phyloP scores from a whole-genome alignment of 2,797 vertebrate species.

The Cygnus olor region DNA sequence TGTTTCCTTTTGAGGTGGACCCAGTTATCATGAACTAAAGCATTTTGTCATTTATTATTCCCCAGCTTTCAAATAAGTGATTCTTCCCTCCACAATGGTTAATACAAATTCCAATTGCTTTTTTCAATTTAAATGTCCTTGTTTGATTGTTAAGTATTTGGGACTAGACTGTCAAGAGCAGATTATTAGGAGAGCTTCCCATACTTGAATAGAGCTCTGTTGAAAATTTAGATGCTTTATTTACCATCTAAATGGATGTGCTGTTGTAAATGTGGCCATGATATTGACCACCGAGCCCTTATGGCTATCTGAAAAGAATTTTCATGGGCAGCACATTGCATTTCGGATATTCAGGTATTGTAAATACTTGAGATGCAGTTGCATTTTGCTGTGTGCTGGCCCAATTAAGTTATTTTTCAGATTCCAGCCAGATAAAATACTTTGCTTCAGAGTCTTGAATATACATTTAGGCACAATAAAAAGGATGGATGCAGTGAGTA shows the following conservation, averaged over 20 bases:
- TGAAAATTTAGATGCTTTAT: conserved; percentile 18
- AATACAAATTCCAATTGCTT: background rate
- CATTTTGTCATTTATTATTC: background rate
- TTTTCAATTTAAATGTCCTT: background rate
- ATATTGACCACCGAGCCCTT: background rate
- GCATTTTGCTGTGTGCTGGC: background rate
- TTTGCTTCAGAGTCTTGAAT: background rate
- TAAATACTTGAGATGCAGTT: background rate
- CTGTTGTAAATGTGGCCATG: background rate
- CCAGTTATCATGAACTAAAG: background rate
- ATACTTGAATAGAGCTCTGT: background rate
- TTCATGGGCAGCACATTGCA: fast-evolving
- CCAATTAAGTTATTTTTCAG: background rate
- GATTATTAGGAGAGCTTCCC: background rate
- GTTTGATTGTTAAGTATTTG: background rate
- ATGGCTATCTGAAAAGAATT: background rate
- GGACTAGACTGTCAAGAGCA: background rate
- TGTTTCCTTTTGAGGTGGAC: background rate
- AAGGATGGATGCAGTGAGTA: background rate
- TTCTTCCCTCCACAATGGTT: background rate
- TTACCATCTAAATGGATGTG: background rate
- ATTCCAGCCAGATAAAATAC: background rate
- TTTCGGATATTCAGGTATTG: background rate
- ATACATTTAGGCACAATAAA: background rate
- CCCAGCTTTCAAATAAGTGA: background rate